Percentiles rank a stretch among this genome's conserved stretches.
Conservation (phyloP, 1,140 invertebrate species). For the Plectus sambesii region DNA sequence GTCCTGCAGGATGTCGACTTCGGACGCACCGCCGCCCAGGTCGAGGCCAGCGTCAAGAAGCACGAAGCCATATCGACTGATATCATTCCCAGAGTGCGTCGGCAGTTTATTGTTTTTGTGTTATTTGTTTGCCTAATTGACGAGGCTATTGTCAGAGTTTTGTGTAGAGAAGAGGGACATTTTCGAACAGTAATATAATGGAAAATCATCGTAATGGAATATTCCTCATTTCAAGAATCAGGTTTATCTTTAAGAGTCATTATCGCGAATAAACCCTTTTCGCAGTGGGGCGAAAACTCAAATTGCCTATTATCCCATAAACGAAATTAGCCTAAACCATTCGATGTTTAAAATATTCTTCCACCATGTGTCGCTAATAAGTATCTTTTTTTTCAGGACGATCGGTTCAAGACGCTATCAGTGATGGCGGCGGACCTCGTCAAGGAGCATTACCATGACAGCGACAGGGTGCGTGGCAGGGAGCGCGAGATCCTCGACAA, state of each 20-base stretch:
- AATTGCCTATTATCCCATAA: neutral
- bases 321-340: too few species aligned
- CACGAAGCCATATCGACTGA: conserved; percentile 96
- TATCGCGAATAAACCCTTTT: too few species aligned
- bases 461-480: conserved; percentile 64
- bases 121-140: neutral
- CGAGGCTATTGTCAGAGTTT: too few species aligned
- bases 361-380: neutral
- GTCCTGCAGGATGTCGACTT: conserved; percentile 55
- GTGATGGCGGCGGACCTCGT: conserved; percentile 66
- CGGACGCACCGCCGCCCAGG: conserved; percentile 74
- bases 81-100: conserved; percentile 70
- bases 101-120: conserved; percentile 57
- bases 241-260: too few species aligned
- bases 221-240: too few species aligned
- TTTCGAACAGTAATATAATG: too few species aligned
- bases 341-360: neutral
- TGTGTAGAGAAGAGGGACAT: too few species aligned
- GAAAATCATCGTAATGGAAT: too few species aligned
- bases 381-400: conserved; percentile 57
- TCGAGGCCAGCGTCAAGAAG: conserved; percentile 93
- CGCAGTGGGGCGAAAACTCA: neutral
- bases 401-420: conserved; percentile 80
- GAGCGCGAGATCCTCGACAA: conserved; percentile 73
- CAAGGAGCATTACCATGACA: conserved; percentile 76